These are phyloP conservation scores for Mythimna pallens DNA, from an alignment of 2,888 invertebrate species.

Conservation along the genomic window DNA sequence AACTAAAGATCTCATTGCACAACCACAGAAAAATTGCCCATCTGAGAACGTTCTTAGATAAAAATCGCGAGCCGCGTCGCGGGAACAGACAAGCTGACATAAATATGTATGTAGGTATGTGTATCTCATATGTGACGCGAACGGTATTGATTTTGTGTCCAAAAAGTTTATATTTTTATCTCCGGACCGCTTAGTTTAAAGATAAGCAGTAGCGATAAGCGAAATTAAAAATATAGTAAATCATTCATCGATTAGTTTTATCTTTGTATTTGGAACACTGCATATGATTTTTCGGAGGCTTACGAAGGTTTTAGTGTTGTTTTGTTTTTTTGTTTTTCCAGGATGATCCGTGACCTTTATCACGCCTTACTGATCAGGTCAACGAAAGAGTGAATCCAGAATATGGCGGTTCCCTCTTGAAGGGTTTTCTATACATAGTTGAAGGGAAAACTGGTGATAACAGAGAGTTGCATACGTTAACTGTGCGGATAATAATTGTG, in stretches of 20 bases:
- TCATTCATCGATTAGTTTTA: slow-evolving; percentile 75
- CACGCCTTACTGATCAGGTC: no score
- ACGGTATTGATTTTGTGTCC: slow-evolving; percentile 83
- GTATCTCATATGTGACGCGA: slow-evolving; percentile 52
- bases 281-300: slow-evolving; percentile 13
- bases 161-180: slow-evolving; percentile 82
- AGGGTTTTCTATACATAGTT: no score
- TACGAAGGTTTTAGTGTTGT: not conserved
- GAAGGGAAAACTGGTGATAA: no score
- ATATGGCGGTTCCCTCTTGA: no score
- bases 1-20: not conserved
- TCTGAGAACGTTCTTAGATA: slow-evolving; percentile 53
- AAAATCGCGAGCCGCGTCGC: slow-evolving; percentile 58
- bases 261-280: slow-evolving; percentile 54
- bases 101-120: slow-evolving; percentile 54
- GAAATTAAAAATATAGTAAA: slow-evolving; percentile 85
- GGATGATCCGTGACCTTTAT: no score
- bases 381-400: no score
- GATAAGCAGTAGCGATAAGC: slow-evolving; percentile 81
- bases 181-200: slow-evolving; percentile 76
- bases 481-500: no score
- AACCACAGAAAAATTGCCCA: slow-evolving; percentile 26
- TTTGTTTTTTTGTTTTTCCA: not conserved
- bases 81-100: slow-evolving; percentile 51
- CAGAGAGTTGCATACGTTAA: no score